phyloP scores from a whole-genome alignment of 1,140 invertebrate genomes.

The Pteromalus puparum region DNA sequence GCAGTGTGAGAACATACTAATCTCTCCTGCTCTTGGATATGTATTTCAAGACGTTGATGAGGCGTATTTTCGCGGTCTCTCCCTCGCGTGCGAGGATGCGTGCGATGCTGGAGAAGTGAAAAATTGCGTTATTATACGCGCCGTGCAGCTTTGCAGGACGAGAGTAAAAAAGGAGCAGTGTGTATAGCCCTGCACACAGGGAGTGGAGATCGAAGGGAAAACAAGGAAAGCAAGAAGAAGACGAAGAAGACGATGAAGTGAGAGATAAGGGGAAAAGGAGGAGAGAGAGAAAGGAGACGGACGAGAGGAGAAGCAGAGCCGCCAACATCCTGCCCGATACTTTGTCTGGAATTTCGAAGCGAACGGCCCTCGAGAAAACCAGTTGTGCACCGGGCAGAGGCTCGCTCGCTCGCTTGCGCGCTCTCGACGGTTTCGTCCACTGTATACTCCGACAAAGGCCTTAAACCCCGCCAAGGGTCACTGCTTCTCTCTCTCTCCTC shows the following conservation, averaged over 20 bases:
- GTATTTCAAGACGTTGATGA: slow-evolving; percentile 17
- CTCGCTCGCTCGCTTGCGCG: background rate
- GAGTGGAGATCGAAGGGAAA: slow-evolving; percentile 31
- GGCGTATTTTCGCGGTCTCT: slow-evolving; percentile 32
- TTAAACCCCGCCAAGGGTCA: slow-evolving; percentile 46
- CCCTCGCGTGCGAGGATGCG: background rate
- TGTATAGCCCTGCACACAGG: background rate
- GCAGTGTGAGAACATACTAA: slow-evolving; percentile 23
- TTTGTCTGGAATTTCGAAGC: slow-evolving; percentile 69
- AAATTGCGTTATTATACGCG: slow-evolving; percentile 30
- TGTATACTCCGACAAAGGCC: slow-evolving; percentile 49
- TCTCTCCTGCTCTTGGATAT: slow-evolving; percentile 14
- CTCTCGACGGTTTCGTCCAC: slow-evolving; percentile 58
- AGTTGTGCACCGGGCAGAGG: slow-evolving; percentile 57
- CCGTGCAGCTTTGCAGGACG: background rate
- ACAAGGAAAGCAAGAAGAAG: slow-evolving; percentile 52
- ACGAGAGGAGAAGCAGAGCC: slow-evolving; percentile 39
- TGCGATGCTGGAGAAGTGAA: slow-evolving; percentile 29
- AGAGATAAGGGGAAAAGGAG: slow-evolving; percentile 17
- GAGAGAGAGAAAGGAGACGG: slow-evolving; percentile 51
- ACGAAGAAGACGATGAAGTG: slow-evolving; percentile 41
- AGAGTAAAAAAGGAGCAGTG: background rate
- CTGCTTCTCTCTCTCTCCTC: slow-evolving; percentile 7
- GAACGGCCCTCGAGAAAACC: slow-evolving; percentile 66
- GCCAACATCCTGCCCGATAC: slow-evolving; percentile 64